phyloP scores from a whole-genome alignment of 2,888 invertebrate genomes.

The Lasioglossum villosulum region DNA sequence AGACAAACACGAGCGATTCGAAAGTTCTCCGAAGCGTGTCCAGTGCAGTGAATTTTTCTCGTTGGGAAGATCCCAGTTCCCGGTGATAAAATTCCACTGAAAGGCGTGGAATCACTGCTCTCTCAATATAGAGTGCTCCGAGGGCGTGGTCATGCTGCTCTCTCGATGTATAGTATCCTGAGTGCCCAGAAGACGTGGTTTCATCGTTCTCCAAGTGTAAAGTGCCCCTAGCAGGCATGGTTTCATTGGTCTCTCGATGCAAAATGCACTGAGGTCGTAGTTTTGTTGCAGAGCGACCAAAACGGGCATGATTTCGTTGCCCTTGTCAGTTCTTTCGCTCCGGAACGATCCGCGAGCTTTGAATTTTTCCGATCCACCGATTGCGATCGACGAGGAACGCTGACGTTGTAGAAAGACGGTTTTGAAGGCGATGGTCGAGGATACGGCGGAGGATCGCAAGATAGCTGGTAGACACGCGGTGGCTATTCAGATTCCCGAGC shows the following conservation, averaged over 20 bases:
- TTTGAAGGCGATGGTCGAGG: slow-evolving; percentile 7
- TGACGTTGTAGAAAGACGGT: slow-evolving; percentile 38
- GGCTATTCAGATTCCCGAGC: slow-evolving; percentile 62
- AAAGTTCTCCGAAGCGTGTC: not conserved
- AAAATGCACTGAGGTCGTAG: not conserved
- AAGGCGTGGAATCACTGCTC: not conserved
- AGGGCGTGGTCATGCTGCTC: not conserved
- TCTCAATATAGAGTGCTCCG: not conserved
- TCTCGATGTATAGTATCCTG: too few species aligned
- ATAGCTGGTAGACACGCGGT: not conserved
- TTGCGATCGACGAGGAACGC: slow-evolving; percentile 17
- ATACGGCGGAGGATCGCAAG: not conserved
- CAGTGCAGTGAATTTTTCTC: not conserved
- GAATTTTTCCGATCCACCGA: not conserved
- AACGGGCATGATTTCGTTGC: not conserved
- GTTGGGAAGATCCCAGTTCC: not conserved
- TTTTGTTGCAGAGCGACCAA: not conserved
- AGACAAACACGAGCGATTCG: not conserved
- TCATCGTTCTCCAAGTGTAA: not conserved
- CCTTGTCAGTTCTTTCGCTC: not conserved
- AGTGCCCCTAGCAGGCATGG: not conserved
- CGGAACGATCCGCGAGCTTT: not conserved
- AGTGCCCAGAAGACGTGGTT: too few species aligned
- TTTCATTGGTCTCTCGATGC: not conserved
- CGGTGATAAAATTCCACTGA: not conserved